Percentiles rank a stretch among this genome's conserved stretches.
Conservation (phyloP, 2,113 vertebrate species). For the Pongo abelii region DNA sequence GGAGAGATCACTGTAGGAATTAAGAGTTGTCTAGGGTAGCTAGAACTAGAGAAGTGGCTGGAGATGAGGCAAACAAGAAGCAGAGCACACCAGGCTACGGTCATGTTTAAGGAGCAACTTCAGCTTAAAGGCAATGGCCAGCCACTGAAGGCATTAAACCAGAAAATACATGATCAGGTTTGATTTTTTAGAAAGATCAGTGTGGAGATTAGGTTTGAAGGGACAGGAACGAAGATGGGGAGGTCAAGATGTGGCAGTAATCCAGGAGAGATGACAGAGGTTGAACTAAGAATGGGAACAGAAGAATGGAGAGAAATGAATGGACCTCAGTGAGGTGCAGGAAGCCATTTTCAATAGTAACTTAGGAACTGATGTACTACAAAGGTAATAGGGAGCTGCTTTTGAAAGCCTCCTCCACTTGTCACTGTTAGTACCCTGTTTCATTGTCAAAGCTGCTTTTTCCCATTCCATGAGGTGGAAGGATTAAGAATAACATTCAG, state of each 20-base stretch:
- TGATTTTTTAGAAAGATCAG: background rate
- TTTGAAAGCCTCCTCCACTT: background rate
- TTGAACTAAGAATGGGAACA: background rate
- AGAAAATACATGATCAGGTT: background rate
- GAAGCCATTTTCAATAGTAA: background rate
- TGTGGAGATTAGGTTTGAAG: background rate
- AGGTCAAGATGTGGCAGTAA: background rate
- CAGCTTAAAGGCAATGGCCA: background rate
- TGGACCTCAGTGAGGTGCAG: background rate
- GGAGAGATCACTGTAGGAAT: background rate
- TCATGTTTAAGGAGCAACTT: background rate
- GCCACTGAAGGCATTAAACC: background rate
- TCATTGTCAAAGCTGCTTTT: background rate
- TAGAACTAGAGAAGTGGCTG: background rate
- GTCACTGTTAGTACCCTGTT: background rate
- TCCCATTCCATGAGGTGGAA: background rate
- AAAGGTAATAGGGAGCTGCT: fast-evolving
- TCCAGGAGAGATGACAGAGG: background rate
- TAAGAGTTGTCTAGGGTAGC: fast-evolving
- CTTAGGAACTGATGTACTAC: background rate
- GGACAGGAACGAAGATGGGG: background rate
- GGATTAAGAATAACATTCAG: background rate
- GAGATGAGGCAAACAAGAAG: background rate
- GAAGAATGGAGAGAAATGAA: background rate
- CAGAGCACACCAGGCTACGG: background rate